Percentiles rank a stretch among this genome's conserved stretches.
These are phyloP conservation scores for Caenorhabditis macrosperma DNA, from an alignment of 2,888 invertebrate species.

Conservation along the genomic window DNA sequence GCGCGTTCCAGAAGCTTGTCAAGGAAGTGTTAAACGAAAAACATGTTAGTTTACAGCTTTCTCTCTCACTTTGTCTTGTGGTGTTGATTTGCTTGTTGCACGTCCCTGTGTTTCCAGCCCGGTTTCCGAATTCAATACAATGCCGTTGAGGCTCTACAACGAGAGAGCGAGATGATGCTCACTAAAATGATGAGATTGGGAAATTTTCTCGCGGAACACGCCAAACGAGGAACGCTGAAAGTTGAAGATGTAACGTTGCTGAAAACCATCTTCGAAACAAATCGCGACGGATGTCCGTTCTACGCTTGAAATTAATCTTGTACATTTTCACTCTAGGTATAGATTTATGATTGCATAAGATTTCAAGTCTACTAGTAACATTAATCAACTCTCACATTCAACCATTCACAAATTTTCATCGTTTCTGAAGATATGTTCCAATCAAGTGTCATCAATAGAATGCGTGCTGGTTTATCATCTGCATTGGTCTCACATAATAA, in stretches of 20 bases:
- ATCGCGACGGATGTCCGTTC: not conserved
- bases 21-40: slow-evolving; percentile 8
- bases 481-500: too few species aligned
- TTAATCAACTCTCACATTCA: too few species aligned
- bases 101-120: slow-evolving; percentile 10
- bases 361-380: too few species aligned
- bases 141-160: slow-evolving; percentile 33
- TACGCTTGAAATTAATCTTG: too few species aligned
- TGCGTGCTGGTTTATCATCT: too few species aligned
- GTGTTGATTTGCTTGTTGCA: not conserved
- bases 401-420: too few species aligned
- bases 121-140: not conserved
- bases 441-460: too few species aligned
- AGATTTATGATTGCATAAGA: too few species aligned
- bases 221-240: slow-evolving; percentile 9
- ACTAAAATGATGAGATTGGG: slow-evolving; percentile 28
- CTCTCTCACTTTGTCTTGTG: not conserved
- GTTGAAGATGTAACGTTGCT: slow-evolving; percentile 1
- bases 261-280: not conserved
- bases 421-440: too few species aligned
- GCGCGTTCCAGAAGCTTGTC: slow-evolving; percentile 14
- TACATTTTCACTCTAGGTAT: too few species aligned
- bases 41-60: slow-evolving; percentile 4
- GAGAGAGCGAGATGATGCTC: slow-evolving; percentile 35
- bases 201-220: not conserved